Conservation (phyloP, 2,797 vertebrate species). For the Xenops minutus region DNA sequence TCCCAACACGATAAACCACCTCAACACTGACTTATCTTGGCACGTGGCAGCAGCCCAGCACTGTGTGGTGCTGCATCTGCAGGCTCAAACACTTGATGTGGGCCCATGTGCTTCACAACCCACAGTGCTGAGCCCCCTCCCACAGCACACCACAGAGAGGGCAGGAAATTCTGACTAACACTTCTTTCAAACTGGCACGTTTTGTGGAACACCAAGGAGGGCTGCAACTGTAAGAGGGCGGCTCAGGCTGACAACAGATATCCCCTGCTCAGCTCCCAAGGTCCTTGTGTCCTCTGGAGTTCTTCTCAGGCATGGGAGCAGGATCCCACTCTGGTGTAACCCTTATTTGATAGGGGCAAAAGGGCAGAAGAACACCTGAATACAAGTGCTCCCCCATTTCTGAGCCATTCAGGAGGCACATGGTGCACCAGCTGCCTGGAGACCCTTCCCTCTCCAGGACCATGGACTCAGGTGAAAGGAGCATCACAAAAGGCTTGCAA, state of each 20-base stretch:
- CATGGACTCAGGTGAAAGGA: not conserved
- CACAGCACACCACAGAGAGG: not conserved
- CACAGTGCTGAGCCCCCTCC: not conserved
- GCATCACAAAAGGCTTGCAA: not conserved
- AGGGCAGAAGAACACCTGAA: not conserved
- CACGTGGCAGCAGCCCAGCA: not conserved
- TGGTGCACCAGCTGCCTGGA: not conserved
- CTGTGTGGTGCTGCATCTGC: accelerated
- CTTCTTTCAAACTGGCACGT: not conserved
- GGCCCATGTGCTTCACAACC: not conserved
- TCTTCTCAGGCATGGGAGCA: not conserved
- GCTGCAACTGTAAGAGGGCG: not conserved
- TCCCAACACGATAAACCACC: not conserved
- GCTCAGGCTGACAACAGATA: not conserved
- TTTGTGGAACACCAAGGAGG: not conserved
- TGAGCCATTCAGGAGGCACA: not conserved
- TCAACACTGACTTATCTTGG: not conserved
- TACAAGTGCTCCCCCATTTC: not conserved
- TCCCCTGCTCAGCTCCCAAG: not conserved
- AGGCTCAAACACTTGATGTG: not conserved
- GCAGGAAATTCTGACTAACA: not conserved
- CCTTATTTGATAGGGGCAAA: not conserved
- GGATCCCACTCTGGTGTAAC: not conserved
- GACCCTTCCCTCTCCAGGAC: not conserved
- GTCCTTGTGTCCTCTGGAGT: not conserved